Conservation (phyloP, 2,113 vertebrate genomes). For the Nycticebus coucang region DNA sequence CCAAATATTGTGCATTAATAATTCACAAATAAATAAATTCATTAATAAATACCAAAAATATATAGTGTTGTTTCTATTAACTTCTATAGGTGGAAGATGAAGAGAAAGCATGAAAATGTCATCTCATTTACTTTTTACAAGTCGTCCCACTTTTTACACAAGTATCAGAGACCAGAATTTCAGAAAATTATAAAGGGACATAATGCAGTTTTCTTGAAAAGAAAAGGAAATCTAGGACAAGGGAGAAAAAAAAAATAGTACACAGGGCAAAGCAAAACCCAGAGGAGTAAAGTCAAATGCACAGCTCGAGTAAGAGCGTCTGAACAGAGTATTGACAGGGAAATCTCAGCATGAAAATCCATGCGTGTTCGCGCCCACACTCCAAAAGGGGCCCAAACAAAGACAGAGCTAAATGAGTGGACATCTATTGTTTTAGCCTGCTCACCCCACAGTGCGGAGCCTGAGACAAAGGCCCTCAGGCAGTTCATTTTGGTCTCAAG, state of each 20-base stretch:
- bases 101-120: not conserved
- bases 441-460: not conserved
- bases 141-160: not conserved
- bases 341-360: not conserved
- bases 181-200: not conserved
- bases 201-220: not conserved
- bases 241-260: not conserved
- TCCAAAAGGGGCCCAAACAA: not conserved
- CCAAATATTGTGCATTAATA: conserved; percentile 10
- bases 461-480: not conserved
- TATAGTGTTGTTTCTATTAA: not conserved
- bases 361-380: not conserved
- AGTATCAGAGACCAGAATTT: not conserved
- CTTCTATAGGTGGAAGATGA: not conserved
- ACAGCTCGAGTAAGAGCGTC: not conserved
- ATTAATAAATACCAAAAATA: conserved; percentile 31
- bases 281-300: not conserved
- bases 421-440: not conserved
- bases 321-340: not conserved
- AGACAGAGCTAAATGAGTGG: not conserved
- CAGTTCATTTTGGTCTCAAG: not conserved
- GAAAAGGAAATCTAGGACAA: not conserved
- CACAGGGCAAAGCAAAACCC: not conserved
- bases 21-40: conserved; percentile 36
- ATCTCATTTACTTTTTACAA: not conserved